Evolutionary conservation across 2,113 vertebrate species (phyloP), one percentile per base, ranked within the genome.

Genomic region (Solea senegalensis): DNA sequence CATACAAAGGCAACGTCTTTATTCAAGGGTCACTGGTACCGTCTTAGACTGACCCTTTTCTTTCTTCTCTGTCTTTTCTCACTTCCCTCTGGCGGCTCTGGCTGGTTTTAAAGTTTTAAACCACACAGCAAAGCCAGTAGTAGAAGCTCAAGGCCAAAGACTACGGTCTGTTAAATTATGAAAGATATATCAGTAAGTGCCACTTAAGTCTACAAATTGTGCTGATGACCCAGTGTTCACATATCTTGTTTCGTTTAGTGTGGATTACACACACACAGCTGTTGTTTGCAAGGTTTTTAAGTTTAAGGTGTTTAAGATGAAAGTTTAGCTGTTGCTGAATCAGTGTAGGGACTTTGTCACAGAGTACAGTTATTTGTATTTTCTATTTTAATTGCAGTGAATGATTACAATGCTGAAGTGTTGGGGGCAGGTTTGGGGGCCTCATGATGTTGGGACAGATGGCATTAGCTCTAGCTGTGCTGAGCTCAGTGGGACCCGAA

Each of bases 361-460:
- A 58, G 28, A 72, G 45, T 39, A 52, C 5, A 75, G 53, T 53
- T n/a, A 27, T 65, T 40, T 72, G 2, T 71, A 26, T 58, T 52
- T 84, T 72, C 14, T 49, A 69, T 48, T 59, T 72, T 78, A 77
- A 83, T 75, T 65, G 67, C 15, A 80, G 63, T 55, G 58, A 14
- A 76, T 72, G 61, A 74, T 81, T 82, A 76, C 82, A 80, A 81
- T 84, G 68, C 81, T 81, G 72, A 86, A 87, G 54, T 86, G 40
- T 87, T 78, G 79, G 76, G 80, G 81, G 84, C 71, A 78, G 69
- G 71, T 77, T 70, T 79, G 77, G 67, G 84, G 82, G 72, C 9
- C 64, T 84, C 84, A 88, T 93, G 94, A 95, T 94, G 94, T 95
- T 95, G 94, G 95, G 96, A 97, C 97, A 98, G 97, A 98, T 98